These are phyloP conservation scores for Indicator indicator DNA, from an alignment of 2,113 vertebrate genomes.

Conservation along the genomic window DNA sequence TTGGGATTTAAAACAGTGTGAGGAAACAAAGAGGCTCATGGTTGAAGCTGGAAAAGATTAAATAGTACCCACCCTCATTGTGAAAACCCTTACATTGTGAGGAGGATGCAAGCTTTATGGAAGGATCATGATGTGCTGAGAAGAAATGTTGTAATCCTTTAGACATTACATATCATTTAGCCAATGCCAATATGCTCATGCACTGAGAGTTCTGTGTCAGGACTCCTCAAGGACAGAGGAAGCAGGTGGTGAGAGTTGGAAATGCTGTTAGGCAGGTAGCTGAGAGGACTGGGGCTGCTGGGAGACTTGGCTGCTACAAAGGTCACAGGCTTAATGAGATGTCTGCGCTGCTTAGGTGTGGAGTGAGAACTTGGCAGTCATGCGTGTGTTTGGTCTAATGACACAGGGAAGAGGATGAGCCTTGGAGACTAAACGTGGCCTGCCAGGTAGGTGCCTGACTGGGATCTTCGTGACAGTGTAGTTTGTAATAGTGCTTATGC, in stretches of 20 bases:
- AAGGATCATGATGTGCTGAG: neutral
- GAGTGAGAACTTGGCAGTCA: neutral
- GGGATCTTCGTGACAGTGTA: neutral
- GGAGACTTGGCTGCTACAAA: neutral
- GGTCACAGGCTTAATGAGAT: neutral
- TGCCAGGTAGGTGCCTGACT: neutral
- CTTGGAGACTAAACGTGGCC: neutral
- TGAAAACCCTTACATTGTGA: neutral
- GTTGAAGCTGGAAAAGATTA: neutral
- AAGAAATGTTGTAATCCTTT: neutral
- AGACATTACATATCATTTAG: neutral
- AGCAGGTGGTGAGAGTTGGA: neutral
- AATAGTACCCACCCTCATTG: neutral
- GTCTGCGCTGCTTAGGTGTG: neutral
- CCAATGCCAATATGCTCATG: no score
- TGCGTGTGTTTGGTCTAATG: neutral
- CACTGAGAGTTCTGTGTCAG: neutral
- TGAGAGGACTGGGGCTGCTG: neutral
- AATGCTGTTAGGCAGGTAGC: neutral
- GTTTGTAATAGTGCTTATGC: fast-evolving
- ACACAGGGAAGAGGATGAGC: neutral
- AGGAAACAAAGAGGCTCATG: neutral
- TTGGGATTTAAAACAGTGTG: fast-evolving
- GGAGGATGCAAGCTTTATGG: neutral
- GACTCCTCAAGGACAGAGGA: neutral